A percentile compares a stretch with the other conserved stretches of the same genome.
Conservation (phyloP, 53 echinoderm and acorn worm species). For the Hippasteria phrygiana region DNA sequence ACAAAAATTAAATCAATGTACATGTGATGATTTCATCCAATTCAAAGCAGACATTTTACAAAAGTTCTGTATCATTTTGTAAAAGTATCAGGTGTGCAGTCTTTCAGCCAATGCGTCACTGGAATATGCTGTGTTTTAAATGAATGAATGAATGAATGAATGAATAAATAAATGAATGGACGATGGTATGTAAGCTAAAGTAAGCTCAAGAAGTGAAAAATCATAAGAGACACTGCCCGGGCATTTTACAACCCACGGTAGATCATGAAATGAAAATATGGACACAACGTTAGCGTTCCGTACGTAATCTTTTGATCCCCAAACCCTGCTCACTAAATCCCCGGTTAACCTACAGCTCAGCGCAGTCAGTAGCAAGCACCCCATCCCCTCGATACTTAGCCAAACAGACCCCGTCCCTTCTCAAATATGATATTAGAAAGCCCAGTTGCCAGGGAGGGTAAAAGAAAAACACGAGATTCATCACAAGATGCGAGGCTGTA, state of each 20-base stretch:
- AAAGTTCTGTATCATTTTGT: too few species aligned
- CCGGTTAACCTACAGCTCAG: not conserved
- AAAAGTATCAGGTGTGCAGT: too few species aligned
- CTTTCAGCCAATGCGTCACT: too few species aligned
- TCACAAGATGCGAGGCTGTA: slow-evolving; percentile 31
- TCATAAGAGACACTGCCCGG: too few species aligned
- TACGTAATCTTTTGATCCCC: not conserved
- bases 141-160: too few species aligned
- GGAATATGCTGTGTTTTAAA: too few species aligned
- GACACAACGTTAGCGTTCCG: not conserved
- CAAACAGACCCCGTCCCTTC: not conserved
- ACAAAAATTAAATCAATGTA: too few species aligned
- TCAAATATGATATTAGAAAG: not conserved
- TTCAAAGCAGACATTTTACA: too few species aligned
- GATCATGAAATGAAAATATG: slow-evolving; percentile 23
- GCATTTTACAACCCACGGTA: not conserved
- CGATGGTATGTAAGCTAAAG: too few species aligned
- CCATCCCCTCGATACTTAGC: not conserved
- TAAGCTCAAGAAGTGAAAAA: too few species aligned
- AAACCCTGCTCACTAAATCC: slow-evolving; percentile 23
- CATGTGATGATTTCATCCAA: too few species aligned
- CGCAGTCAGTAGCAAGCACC: not conserved
- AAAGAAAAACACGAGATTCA: not conserved
- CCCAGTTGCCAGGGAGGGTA: not conserved
- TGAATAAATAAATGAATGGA: too few species aligned